Conservation (phyloP, 2,797 vertebrate species). For the Karalla daura region DNA sequence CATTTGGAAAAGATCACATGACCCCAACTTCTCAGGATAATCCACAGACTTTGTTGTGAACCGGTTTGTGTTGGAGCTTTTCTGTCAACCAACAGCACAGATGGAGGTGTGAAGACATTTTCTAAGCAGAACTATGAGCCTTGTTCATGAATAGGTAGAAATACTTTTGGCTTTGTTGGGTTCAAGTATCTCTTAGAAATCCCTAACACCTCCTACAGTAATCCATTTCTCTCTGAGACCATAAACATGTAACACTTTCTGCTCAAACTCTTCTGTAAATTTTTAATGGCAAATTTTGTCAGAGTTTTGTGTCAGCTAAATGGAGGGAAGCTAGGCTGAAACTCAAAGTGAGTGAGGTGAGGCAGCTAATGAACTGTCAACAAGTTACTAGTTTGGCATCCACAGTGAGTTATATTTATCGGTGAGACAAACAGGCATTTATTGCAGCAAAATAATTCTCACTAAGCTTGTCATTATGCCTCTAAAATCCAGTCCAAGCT, state of each 20-base stretch:
- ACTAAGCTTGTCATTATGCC: neutral
- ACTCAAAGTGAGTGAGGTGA: neutral
- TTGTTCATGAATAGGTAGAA: too few relatives aligned
- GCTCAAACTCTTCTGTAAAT: slow-evolving; percentile 21
- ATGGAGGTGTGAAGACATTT: too few relatives aligned
- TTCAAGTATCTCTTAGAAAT: slow-evolving; percentile 14
- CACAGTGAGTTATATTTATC: neutral
- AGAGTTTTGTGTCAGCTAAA: neutral
- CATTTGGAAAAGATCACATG: too few relatives aligned
- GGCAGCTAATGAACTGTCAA: neutral
- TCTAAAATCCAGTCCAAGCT: neutral
- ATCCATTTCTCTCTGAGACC: neutral
- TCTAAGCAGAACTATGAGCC: too few relatives aligned
- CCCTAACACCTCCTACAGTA: neutral
- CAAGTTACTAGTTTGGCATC: neutral
- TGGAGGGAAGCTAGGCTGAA: neutral
- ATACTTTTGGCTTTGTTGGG: too few relatives aligned
- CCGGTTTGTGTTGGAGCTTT: too few relatives aligned
- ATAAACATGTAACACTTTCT: neutral
- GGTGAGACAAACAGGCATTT: neutral
- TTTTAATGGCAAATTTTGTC: slow-evolving; percentile 26
- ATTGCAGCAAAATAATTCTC: neutral
- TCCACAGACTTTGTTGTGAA: too few relatives aligned
- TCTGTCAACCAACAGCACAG: too few relatives aligned
- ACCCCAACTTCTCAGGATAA: too few relatives aligned